Conservation (phyloP, 2,797 vertebrate genomes). For the Poecile montanus region DNA sequence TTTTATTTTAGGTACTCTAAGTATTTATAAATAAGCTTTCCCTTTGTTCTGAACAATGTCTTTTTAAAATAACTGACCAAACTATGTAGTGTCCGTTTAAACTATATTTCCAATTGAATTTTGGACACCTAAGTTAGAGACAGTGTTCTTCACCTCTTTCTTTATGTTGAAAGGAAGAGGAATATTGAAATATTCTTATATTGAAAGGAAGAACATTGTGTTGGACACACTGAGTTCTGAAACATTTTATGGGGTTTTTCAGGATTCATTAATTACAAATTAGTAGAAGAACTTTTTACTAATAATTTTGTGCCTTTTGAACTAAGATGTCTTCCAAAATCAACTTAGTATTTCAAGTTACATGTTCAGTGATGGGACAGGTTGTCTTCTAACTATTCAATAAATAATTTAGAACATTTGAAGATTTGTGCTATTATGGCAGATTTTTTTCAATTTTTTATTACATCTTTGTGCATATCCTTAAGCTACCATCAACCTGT, state of each 20-base stretch:
- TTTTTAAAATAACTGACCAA: not conserved
- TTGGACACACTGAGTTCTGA: not conserved
- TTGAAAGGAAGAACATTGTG: not conserved
- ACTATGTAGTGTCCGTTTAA: fast-evolving
- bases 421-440: not conserved
- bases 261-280: not conserved
- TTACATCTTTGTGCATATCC: not conserved
- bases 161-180: not conserved
- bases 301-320: not conserved
- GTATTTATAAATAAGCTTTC: not conserved
- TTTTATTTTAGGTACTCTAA: not conserved
- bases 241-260: fast-evolving
- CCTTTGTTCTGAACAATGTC: not conserved
- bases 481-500: not conserved
- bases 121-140: not conserved
- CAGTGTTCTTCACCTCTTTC: not conserved
- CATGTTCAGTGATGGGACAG: not conserved
- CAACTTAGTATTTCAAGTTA: not conserved
- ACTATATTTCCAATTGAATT: fast-evolving
- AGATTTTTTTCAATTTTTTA: not conserved
- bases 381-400: not conserved
- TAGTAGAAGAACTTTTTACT: not conserved
- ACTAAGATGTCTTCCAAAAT: not conserved
- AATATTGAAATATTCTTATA: too few species aligned
- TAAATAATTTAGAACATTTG: not conserved